Evolutionary conservation across 1,140 invertebrate species (phyloP), one percentile per base, ranked within the genome.

Genomic region (Ruditapes philippinarum): DNA sequence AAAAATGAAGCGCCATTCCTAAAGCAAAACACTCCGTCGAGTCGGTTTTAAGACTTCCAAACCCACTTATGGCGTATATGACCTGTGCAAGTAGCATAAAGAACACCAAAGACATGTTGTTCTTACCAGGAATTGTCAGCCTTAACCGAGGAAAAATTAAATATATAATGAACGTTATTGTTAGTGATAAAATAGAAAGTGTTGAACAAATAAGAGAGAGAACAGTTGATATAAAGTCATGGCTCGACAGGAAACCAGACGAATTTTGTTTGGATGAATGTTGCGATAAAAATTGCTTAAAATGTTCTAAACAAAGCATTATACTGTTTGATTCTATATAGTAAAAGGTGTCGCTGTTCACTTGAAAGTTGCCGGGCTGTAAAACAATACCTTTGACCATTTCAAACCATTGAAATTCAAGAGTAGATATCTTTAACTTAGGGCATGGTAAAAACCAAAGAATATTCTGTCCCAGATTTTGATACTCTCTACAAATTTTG

Each of bases 1-100:
- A 31, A 38, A 74, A 85, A 60, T 85, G 83, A 28, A 74, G 22
- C 2, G 42, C 25, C 9, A 85, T 54, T 25, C 83, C 83, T 28
- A 85, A 12, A 17, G n/a, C 25, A 5, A n/a, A 12, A 28, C 83
- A 85, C 11, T 9, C 83, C 17, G 14, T 1, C 7, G 42, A 51
- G 9, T 25, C 22, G 19, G 33, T 17, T n/a, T n/a, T n/a, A n/a
- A n/a, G n/a, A n/a, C n/a, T n/a, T n/a, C n/a, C n/a, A n/a, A n/a
- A n/a, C n/a, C 80, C 36, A 17, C 11, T 33, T 45, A 74, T n/a
- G 7, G 38, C 38, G 36, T 62, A 73, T 38, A 85, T 9, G 19
- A 31, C 12, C 25, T 85, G 65, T 22, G 82, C 82, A 51, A 31
- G 7, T 14, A 85, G 22, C 5, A 85, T 25, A 49, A 40, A 36